phyloP scores from a whole-genome alignment of 1,140 invertebrate species.

The Thaumetopoea pityocampa region DNA sequence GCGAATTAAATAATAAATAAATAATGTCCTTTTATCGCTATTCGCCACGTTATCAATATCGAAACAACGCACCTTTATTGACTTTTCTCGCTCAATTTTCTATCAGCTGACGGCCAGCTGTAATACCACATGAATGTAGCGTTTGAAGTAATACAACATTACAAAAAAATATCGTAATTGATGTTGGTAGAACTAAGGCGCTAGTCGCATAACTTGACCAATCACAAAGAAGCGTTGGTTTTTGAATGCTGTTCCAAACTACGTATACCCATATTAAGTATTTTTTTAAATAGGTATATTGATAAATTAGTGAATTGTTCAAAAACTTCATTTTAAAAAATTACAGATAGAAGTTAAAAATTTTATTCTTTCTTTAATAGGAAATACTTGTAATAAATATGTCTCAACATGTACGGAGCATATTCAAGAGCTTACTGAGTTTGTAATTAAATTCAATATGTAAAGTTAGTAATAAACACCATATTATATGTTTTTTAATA shows the following conservation, averaged over 20 bases:
- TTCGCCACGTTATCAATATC: constrained; percentile 34
- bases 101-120: constrained; percentile 73
- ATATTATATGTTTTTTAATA: not conserved
- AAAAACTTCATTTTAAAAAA: too few species aligned
- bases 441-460: too few species aligned
- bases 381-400: too few species aligned
- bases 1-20: constrained; percentile 30
- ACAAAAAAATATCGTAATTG: constrained; percentile 20
- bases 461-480: constrained; percentile 7
- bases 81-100: constrained; percentile 60
- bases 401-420: too few species aligned
- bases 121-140: constrained; percentile 48
- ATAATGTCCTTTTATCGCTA: constrained; percentile 27
- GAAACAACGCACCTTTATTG: constrained; percentile 44
- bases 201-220: constrained; percentile 27
- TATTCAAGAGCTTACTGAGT: too few species aligned
- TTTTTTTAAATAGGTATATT: too few species aligned
- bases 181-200: constrained; percentile 25
- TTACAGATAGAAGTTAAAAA: too few species aligned
- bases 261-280: not conserved
- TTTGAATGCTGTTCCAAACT: constrained; percentile 20
- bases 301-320: too few species aligned
- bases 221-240: constrained; percentile 32
- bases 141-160: too few species aligned
- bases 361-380: too few species aligned